Conservation (phyloP, 2,797 vertebrate species). For the Microctenopoma lineatum region DNA sequence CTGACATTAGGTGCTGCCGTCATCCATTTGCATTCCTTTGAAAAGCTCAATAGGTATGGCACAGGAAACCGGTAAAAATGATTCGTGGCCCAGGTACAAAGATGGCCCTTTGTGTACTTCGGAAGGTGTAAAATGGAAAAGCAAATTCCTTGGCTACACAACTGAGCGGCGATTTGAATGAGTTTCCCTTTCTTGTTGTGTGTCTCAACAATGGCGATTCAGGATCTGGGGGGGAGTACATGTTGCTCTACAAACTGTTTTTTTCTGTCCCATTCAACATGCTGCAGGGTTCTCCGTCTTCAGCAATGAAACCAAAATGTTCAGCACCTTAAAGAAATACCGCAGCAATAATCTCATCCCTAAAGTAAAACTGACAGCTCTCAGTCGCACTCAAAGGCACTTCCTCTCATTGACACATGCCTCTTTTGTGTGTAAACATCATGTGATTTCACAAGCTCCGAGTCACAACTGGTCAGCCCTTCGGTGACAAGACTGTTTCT, state of each 20-base stretch:
- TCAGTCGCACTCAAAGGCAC: slow-evolving; percentile 32
- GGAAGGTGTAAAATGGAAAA: slow-evolving; percentile 83
- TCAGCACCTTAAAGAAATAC: slow-evolving; percentile 14
- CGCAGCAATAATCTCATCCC: slow-evolving; percentile 34
- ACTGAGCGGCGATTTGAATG: slow-evolving; percentile 80
- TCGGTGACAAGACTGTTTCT: slow-evolving; percentile 75
- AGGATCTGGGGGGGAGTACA: slow-evolving; percentile 70
- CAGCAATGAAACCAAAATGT: slow-evolving; percentile 25
- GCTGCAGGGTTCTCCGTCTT: slow-evolving; percentile 45
- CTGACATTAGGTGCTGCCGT: slow-evolving; percentile 49
- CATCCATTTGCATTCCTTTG: slow-evolving; percentile 82
- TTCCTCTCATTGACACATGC: slow-evolving; percentile 32
- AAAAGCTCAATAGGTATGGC: slow-evolving; percentile 79
- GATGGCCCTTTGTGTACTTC: slow-evolving; percentile 77
- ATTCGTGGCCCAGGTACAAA: slow-evolving; percentile 80
- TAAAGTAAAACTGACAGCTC: slow-evolving; percentile 46
- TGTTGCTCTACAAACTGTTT: slow-evolving; percentile 66
- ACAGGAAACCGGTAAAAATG: slow-evolving; percentile 82
- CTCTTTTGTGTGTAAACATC: slow-evolving; percentile 75
- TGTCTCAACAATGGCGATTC: slow-evolving; percentile 73
- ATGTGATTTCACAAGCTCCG: slow-evolving; percentile 49
- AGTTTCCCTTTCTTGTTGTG: slow-evolving; percentile 78
- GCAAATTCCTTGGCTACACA: slow-evolving; percentile 82
- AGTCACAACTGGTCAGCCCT: slow-evolving; percentile 49
- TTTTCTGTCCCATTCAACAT: slow-evolving; percentile 54